These are phyloP conservation scores for Oasisia sp. DNA, from an alignment of 2,888 invertebrate species.

Conservation along the genomic window DNA sequence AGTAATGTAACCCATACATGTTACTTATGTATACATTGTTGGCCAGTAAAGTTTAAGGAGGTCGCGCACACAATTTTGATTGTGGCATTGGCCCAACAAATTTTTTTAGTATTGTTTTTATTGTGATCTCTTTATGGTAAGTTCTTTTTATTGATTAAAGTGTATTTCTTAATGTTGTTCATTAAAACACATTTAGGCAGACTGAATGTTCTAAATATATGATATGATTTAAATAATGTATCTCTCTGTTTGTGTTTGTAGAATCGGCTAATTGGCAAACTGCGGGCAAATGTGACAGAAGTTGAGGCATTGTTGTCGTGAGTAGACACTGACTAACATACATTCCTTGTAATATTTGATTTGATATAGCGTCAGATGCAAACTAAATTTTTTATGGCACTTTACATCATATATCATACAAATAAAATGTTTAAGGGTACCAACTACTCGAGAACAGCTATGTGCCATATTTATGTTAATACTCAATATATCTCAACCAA, in stretches of 20 bases:
- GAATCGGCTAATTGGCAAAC: constrained; percentile 13
- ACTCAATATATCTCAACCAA: too few relatives aligned
- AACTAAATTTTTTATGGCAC: neutral
- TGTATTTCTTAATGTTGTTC: neutral
- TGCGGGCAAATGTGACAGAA: neutral
- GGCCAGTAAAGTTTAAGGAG: too few relatives aligned
- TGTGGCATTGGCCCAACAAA: neutral
- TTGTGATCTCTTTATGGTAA: neutral
- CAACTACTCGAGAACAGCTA: too few relatives aligned
- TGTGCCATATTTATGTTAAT: too few relatives aligned
- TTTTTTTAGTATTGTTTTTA: neutral
- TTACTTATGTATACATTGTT: too few relatives aligned
- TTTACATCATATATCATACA: neutral
- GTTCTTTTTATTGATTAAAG: neutral
- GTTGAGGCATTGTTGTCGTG: neutral
- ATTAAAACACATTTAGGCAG: neutral
- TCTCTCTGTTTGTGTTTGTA: neutral
- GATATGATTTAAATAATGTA: neutral
- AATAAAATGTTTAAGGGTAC: too few relatives aligned
- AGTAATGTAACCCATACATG: too few relatives aligned
- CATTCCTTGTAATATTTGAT: too few relatives aligned
- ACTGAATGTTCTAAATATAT: neutral
- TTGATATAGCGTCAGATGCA: too few relatives aligned
- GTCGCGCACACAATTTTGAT: too few relatives aligned
- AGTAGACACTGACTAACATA: neutral